Percentiles rank a stretch among this genome's conserved stretches.
Evolutionary conservation across 2,888 invertebrate species (phyloP).

Genomic region (Sinhomidia bicolor): DNA sequence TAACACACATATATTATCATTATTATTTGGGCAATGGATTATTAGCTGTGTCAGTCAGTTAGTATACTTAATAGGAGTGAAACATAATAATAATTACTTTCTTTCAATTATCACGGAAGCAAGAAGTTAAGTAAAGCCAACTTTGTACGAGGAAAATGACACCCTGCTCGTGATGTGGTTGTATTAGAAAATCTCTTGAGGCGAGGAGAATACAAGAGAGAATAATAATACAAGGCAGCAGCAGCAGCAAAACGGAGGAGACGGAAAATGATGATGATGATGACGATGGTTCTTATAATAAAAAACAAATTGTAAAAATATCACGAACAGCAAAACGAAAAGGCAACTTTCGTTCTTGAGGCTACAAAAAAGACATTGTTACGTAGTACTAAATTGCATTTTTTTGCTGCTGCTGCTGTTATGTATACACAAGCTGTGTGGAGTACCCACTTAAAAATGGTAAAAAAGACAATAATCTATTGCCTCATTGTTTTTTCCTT

Average conservation of each 20-base stretch:
- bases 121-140: slow-evolving; percentile 37
- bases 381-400: neutral
- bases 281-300: too few relatives aligned
- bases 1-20: too few relatives aligned
- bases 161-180: slow-evolving; percentile 36
- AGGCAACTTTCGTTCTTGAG: slow-evolving; percentile 56
- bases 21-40: neutral
- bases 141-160: slow-evolving; percentile 17
- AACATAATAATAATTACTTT: slow-evolving; percentile 37
- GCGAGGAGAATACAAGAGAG: neutral
- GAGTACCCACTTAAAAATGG: slow-evolving; percentile 12
- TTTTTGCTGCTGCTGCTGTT: too few relatives aligned
- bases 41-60: too few relatives aligned
- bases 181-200: slow-evolving; percentile 42
- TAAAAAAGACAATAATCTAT: slow-evolving; percentile 24
- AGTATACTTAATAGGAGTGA: neutral
- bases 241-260: neutral
- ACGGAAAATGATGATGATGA: neutral
- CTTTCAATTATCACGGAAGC: slow-evolving; percentile 58
- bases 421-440: neutral
- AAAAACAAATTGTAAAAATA: slow-evolving; percentile 43
- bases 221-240: too few relatives aligned
- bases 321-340: slow-evolving; percentile 30
- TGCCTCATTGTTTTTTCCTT: neutral
- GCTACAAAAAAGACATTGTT: slow-evolving; percentile 10